Percentiles rank a stretch among this genome's conserved stretches.
phyloP scores from a whole-genome alignment of 2,113 vertebrate genomes.

The Ictalurus furcatus region DNA sequence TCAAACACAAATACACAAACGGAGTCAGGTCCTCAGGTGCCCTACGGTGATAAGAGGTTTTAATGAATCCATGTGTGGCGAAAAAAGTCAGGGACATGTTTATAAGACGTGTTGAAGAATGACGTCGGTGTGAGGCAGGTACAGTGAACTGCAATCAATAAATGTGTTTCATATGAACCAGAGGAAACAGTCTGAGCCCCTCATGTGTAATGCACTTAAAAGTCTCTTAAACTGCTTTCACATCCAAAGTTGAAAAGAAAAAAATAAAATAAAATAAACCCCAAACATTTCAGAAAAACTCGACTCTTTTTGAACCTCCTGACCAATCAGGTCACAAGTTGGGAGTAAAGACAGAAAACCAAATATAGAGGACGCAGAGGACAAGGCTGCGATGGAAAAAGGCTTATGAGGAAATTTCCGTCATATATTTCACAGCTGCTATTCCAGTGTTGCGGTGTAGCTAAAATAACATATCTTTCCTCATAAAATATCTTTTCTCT shows the following conservation, averaged over 20 bases:
- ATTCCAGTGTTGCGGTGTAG: too few species aligned
- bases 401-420: neutral
- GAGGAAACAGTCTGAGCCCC: neutral
- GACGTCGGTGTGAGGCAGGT: neutral
- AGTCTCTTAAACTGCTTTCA: too few species aligned
- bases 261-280: too few species aligned
- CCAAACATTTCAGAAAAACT: neutral
- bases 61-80: constrained; percentile 12
- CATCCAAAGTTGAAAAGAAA: too few species aligned
- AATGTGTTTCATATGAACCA: neutral
- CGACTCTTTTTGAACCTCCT: neutral
- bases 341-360: neutral
- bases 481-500: neutral
- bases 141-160: neutral
- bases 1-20: constrained; percentile 36
- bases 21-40: constrained; percentile 13
- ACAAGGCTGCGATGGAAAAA: neutral
- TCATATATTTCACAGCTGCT: neutral
- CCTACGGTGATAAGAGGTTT: neutral
- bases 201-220: neutral
- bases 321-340: neutral
- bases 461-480: neutral
- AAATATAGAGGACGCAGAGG: too few species aligned
- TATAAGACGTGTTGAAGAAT: neutral
- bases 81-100: neutral